Evolutionary conservation across 1,140 invertebrate genomes (phyloP).

Genomic region (Drosophila arawakana): DNA sequence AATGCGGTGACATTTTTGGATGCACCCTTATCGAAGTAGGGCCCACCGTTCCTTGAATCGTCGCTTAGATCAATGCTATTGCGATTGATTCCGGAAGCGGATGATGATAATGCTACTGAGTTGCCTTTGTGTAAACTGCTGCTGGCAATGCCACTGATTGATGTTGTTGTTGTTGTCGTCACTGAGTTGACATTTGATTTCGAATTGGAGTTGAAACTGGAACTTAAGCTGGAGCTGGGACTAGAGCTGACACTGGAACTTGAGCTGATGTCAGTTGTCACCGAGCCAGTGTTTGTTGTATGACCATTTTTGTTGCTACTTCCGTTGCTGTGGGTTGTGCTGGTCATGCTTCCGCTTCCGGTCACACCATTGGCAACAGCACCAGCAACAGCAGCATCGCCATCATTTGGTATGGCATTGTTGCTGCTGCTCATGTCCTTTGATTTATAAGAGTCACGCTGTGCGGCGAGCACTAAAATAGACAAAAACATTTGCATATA

Average conservation of each 20-base stretch:
- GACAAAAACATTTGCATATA: neutral
- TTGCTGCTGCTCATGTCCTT: slow-evolving; percentile 77
- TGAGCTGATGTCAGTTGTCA: slow-evolving; percentile 60
- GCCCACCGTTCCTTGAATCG: slow-evolving; percentile 75
- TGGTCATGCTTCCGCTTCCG: slow-evolving; percentile 68
- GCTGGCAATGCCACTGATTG: slow-evolving; percentile 65
- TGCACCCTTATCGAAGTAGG: slow-evolving; percentile 81
- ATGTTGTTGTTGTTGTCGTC: slow-evolving; percentile 15
- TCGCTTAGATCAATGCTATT: slow-evolving; percentile 78
- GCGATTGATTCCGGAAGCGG: slow-evolving; percentile 63
- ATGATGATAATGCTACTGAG: slow-evolving; percentile 50
- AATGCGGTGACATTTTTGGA: slow-evolving; percentile 89
- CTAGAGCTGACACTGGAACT: slow-evolving; percentile 18
- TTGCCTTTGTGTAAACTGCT: slow-evolving; percentile 70
- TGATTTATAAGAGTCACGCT: slow-evolving; percentile 76
- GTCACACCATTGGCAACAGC: slow-evolving; percentile 52
- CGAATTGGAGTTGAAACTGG: neutral
- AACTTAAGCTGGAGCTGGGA: slow-evolving; percentile 20
- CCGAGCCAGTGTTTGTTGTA: slow-evolving; percentile 31
- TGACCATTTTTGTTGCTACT: slow-evolving; percentile 66
- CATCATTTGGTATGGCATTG: slow-evolving; percentile 67
- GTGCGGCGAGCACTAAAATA: slow-evolving; percentile 70
- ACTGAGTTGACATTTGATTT: slow-evolving; percentile 24
- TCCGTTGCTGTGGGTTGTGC: slow-evolving; percentile 54
- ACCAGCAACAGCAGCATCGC: slow-evolving; percentile 31